A percentile compares a stretch with the other conserved stretches of the same genome.
phyloP scores from a whole-genome alignment of 2,888 invertebrate species.

The Unio delphinus region DNA sequence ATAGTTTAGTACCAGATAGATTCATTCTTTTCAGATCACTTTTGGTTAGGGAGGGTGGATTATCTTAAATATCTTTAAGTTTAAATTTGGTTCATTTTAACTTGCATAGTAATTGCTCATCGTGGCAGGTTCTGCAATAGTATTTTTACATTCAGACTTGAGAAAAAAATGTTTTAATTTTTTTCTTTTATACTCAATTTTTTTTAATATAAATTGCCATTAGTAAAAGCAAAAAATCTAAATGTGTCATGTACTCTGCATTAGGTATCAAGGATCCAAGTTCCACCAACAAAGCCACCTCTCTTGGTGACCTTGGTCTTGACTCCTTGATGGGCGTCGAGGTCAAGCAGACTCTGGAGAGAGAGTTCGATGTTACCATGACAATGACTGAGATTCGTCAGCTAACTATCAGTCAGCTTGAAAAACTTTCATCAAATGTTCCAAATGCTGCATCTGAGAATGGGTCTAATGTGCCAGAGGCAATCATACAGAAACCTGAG shows the following conservation, averaged over 20 bases:
- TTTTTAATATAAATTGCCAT: too few relatives aligned
- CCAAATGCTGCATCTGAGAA: constrained; percentile 2
- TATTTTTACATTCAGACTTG: too few relatives aligned
- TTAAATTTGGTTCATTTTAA: too few relatives aligned
- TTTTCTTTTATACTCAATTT: too few relatives aligned
- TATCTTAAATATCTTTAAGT: too few relatives aligned
- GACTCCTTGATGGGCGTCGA: constrained; percentile 99
- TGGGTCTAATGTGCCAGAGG: not conserved
- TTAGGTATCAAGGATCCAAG: constrained; percentile 87
- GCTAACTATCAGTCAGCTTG: constrained; percentile 60
- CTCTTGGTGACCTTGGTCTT: constrained; percentile 95
- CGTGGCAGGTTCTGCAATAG: too few relatives aligned
- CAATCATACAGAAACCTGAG: not conserved
- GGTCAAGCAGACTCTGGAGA: constrained; percentile 95
- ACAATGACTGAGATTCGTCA: constrained; percentile 91
- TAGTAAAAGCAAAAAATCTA: too few relatives aligned
- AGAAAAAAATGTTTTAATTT: too few relatives aligned
- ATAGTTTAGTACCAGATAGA: too few relatives aligned
- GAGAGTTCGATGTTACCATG: constrained; percentile 91
- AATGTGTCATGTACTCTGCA: constrained; percentile 9
- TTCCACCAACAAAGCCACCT: constrained; percentile 82
- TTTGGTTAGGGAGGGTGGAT: too few relatives aligned
- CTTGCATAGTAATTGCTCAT: too few relatives aligned
- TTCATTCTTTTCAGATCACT: too few relatives aligned
- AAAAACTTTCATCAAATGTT: constrained; percentile 17